A percentile compares a stretch with the other conserved stretches of the same genome.
Conservation (phyloP, 2,888 invertebrate genomes). For the Drosophila monieri region DNA sequence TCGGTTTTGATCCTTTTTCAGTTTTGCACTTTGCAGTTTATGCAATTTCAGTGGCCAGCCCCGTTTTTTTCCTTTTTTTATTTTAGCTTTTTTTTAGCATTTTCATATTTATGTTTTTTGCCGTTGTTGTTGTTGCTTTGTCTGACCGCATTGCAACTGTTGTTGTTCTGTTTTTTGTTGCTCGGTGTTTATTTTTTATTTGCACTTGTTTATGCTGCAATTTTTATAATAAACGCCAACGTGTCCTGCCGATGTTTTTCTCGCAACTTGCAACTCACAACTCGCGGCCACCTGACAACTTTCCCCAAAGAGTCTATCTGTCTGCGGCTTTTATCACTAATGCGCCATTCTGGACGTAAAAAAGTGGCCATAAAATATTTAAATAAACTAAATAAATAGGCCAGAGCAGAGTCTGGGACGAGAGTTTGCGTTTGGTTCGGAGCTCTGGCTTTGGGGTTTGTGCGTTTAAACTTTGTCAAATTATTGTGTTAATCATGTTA, state of each 20-base stretch:
- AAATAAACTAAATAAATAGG: conserved; percentile 10
- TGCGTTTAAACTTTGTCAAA: not conserved
- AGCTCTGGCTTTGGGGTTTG: not conserved
- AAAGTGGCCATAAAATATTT: conserved; percentile 32
- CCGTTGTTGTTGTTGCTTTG: conserved; percentile 18
- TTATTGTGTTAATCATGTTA: not conserved
- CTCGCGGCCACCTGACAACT: conserved; percentile 9
- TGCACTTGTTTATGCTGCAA: conserved; percentile 52
- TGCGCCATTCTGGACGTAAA: conserved; percentile 34
- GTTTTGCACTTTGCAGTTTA: conserved; percentile 47
- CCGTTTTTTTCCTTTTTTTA: not conserved
- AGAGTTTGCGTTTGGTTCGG: not conserved
- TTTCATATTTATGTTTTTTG: conserved; percentile 2
- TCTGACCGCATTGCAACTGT: conserved; percentile 34
- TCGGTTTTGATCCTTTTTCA: conserved; percentile 25
- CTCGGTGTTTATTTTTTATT: conserved; percentile 41
- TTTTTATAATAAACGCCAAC: conserved; percentile 50
- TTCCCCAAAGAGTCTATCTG: conserved; percentile 24
- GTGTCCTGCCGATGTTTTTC: conserved; percentile 13
- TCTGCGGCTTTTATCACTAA: conserved; percentile 50
- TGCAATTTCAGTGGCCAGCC: conserved; percentile 34
- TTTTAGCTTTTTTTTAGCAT: not conserved
- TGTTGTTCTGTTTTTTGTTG: conserved; percentile 19
- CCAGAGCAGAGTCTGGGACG: conserved; percentile 13
- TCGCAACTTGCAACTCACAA: not conserved